phyloP scores from a whole-genome alignment of 2,797 vertebrate genomes.

The Uromys caudimaculatus region DNA sequence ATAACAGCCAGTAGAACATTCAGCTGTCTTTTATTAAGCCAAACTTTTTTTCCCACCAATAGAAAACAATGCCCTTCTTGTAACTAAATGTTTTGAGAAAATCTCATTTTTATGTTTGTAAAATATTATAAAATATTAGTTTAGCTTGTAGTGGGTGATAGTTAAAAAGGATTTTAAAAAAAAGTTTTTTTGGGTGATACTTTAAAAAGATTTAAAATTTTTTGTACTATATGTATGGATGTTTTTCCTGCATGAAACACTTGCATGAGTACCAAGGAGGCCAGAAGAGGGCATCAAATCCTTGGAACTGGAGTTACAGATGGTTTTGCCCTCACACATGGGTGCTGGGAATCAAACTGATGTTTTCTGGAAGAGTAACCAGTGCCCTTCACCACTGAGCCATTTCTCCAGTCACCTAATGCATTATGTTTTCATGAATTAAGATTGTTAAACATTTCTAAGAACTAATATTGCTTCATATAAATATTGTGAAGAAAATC shows the following conservation, averaged over 20 bases:
- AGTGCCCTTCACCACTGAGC: background rate
- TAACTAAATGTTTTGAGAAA: background rate
- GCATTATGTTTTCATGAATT: background rate
- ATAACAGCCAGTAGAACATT: background rate
- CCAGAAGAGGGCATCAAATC: background rate
- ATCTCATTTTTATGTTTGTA: background rate
- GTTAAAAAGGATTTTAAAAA: background rate
- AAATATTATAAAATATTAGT: background rate
- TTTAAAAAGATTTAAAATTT: background rate
- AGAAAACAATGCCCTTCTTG: background rate
- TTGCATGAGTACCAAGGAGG: background rate
- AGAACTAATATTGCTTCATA: background rate
- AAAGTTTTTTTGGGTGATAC: background rate
- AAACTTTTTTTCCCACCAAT: no score
- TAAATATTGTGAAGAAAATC: background rate
- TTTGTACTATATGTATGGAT: background rate
- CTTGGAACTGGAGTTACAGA: background rate
- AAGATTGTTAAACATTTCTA: background rate
- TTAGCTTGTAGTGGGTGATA: background rate
- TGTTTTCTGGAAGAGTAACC: background rate
- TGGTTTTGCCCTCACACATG: background rate
- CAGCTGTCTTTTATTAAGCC: background rate
- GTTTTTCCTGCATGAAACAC: background rate
- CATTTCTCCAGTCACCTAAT: background rate
- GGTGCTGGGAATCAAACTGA: background rate